Base-by-base conservation (phyloP, 2,797 vertebrate species). In the Mormyrops boulengeri region DNA sequence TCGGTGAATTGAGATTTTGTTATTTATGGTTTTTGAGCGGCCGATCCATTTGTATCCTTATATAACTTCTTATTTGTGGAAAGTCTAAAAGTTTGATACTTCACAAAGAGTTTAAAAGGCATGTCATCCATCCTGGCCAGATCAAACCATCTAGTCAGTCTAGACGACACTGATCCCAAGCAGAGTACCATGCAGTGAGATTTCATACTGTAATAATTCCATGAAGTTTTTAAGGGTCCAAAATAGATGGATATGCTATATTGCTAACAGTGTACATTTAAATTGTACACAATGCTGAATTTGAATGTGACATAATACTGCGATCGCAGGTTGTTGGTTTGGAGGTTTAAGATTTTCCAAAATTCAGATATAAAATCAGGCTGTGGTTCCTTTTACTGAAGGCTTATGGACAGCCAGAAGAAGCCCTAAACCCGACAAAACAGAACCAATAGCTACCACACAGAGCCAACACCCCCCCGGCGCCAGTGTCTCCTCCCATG, bases 101-200 rank as follows among this genome's bases (percentile, higher is more conserved):
- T 85, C 38, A 50, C 26, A 19, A 17, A 49, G 22, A 50, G 57
- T 73, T 9, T 22, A 8, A 47, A 87, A 52, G 11, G 49, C 22
- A 53, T 82, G 2, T 84, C 11, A 38, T 30, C 38, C 34, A 85
- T 17, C 82, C 60, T 34, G n/a, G 44, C 30, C 44, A 52, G 47
- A 73, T 87, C 85, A 38, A 73, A 4, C 14, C 34, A 17, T 73
- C 34, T 73, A 73, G 66, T 6, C 66, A 73, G 89, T 86, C 89
- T 89, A 89, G 82, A 86, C 44, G 44, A 34, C n/a, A 73, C n/a
- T 62, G 53, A 85, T 85, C 80, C 80, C 44, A 88, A 49, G 14
- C 52, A 86, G 34, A 69, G 47, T 22, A 69, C 14, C 84, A 30
- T 66, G 26, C 55, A 66, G 77, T 49, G 19, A 55, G 26, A 47